phyloP scores from a whole-genome alignment of 2,113 vertebrate genomes.

The Apodemus speciosus region DNA sequence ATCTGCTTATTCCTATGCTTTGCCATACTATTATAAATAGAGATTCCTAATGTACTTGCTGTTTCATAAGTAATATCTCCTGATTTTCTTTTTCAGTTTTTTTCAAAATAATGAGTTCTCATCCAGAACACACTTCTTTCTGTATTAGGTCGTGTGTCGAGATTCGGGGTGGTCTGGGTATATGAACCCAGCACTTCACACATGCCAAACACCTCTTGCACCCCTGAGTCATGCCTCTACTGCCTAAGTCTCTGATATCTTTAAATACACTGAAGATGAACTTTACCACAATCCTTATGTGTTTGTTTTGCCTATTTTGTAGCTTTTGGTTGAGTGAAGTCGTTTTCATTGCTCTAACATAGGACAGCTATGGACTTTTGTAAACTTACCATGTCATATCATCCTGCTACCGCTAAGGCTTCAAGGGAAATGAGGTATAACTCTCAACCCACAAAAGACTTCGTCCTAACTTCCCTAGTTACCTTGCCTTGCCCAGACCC shows the following conservation, averaged over 20 bases:
- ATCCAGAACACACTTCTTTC: slow-evolving; percentile 13
- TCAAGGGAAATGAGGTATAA: too few relatives aligned
- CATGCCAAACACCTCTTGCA: background rate
- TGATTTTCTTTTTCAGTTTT: slow-evolving; percentile 1
- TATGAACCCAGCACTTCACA: background rate
- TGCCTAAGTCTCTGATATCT: background rate
- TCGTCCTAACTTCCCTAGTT: too few relatives aligned
- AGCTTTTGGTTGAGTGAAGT: background rate
- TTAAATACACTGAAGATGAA: background rate
- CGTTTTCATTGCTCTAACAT: slow-evolving; percentile 35
- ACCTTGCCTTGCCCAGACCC: too few relatives aligned
- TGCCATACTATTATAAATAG: background rate
- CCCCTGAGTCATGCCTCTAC: background rate
- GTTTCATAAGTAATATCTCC: background rate
- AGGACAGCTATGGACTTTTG: slow-evolving; percentile 20
- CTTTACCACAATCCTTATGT: background rate
- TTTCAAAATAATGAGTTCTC: slow-evolving; percentile 18
- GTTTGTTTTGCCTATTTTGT: slow-evolving; percentile 24
- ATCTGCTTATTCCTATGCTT: background rate
- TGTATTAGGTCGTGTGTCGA: background rate
- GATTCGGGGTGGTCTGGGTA: background rate
- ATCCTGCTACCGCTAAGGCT: background rate
- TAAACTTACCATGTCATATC: slow-evolving; percentile 2
- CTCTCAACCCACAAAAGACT: too few relatives aligned
- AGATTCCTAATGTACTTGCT: background rate